Percentiles rank a stretch among this genome's conserved stretches.
These are phyloP conservation scores for Pseudochromis fuscus DNA, from an alignment of 2,797 vertebrate species.

Conservation along the genomic window DNA sequence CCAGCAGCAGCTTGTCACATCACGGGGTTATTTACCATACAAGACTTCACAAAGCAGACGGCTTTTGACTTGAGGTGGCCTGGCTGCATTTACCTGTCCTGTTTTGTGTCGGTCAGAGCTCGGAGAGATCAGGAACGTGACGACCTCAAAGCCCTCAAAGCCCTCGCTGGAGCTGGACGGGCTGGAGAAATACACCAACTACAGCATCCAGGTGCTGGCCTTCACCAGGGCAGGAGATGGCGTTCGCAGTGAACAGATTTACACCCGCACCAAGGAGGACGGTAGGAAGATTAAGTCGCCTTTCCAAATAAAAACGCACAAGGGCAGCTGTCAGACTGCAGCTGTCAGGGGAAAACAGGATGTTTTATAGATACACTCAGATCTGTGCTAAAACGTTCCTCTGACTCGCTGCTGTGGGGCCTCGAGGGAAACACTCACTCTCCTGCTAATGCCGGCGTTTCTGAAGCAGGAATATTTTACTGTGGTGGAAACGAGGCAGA, in stretches of 20 bases:
- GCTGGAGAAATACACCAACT: slow-evolving; percentile 98
- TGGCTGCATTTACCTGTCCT: not conserved
- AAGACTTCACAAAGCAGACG: not conserved
- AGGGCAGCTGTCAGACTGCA: not conserved
- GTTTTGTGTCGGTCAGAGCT: slow-evolving; percentile 85
- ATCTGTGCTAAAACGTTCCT: not conserved
- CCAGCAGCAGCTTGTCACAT: slow-evolving; percentile 8
- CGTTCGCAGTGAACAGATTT: slow-evolving; percentile 95
- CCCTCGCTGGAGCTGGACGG: slow-evolving; percentile 94
- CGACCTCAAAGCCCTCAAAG: slow-evolving; percentile 92
- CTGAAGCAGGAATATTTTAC: slow-evolving; percentile 13
- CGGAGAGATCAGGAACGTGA: slow-evolving; percentile 96
- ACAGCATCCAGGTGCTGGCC: slow-evolving; percentile 96
- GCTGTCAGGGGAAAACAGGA: not conserved
- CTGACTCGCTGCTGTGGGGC: not conserved
- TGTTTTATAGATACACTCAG: not conserved
- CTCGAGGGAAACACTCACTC: slow-evolving; percentile 9
- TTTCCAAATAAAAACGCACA: slow-evolving; percentile 2
- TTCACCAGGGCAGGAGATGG: slow-evolving; percentile 97
- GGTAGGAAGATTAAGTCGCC: slow-evolving; percentile 78
- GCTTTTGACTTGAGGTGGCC: not conserved
- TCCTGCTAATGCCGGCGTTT: slow-evolving; percentile 19
- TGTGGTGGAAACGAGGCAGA: slow-evolving; percentile 27
- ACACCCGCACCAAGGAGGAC: slow-evolving; percentile 96
- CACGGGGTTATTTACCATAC: slow-evolving; percentile 10